Percentiles rank a stretch among this genome's conserved stretches.
Evolutionary conservation across 2,888 invertebrate genomes (phyloP).

Genomic region (Lepidochrysops patricia): DNA sequence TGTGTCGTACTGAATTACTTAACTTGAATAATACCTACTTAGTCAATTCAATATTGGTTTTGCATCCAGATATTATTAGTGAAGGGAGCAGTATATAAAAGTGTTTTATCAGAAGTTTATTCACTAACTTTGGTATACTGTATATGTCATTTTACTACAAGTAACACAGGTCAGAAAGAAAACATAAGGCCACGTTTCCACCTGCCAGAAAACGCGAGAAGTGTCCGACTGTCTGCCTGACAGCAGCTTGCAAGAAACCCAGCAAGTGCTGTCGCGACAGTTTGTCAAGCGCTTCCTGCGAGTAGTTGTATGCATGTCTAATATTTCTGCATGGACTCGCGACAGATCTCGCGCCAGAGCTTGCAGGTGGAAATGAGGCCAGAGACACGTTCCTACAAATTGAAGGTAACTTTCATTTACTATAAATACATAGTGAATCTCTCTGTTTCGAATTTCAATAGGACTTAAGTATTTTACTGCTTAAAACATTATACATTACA

Average conservation of each 20-base stretch:
- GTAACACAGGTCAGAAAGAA: constrained; percentile 44
- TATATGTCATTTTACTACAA: constrained; percentile 51
- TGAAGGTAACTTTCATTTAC: constrained; percentile 68
- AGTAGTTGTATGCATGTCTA: no score
- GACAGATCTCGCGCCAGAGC: no score
- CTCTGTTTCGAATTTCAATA: constrained; percentile 35
- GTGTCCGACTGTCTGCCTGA: no score
- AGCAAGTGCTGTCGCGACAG: no score
- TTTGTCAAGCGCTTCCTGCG: no score
- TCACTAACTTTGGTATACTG: constrained; percentile 74
- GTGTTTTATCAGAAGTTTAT: constrained; percentile 39
- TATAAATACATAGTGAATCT: constrained; percentile 47
- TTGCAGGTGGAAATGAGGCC: no score
- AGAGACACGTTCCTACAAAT: constrained; percentile 45
- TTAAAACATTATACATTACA: constrained; percentile 29
- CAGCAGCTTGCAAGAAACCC: no score
- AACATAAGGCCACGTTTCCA: no score
- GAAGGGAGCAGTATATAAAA: constrained; percentile 19
- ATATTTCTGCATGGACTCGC: no score
- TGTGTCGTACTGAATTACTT: no score
- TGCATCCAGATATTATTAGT: constrained; percentile 7
- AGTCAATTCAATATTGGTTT: constrained; percentile 9
- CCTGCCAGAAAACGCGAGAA: no score
- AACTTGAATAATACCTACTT: no score
- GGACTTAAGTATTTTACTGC: constrained; percentile 28